phyloP scores from a whole-genome alignment of 2,113 vertebrate genomes.

The Bos javanicus region DNA sequence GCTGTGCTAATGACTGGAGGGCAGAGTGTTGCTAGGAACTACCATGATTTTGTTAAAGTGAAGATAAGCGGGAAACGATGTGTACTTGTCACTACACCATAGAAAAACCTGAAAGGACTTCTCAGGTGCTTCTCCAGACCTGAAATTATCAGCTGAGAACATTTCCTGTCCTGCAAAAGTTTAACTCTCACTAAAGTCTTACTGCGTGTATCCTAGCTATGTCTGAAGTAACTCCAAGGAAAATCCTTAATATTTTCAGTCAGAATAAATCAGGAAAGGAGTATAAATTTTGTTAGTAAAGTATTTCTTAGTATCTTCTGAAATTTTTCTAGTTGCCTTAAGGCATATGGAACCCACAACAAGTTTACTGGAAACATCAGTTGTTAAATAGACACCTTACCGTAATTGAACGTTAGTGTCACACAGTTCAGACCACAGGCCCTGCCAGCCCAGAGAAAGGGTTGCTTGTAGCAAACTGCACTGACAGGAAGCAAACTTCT shows the following conservation, averaged over 20 bases:
- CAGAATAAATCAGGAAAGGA: not conserved
- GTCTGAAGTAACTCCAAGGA: not conserved
- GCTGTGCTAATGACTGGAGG: not conserved
- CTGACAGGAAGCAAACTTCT: constrained; percentile 82
- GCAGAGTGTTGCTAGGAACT: not conserved
- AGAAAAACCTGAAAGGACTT: not conserved
- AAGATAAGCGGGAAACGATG: not conserved
- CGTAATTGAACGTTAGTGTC: constrained; percentile 78
- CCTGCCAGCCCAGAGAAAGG: constrained; percentile 66
- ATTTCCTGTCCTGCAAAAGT: not conserved
- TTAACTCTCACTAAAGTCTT: not conserved
- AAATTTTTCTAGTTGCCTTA: constrained; percentile 63
- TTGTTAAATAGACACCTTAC: constrained; percentile 81
- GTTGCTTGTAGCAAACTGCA: constrained; percentile 64
- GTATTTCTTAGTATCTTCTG: constrained; percentile 48
- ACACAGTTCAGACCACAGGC: constrained; percentile 84
- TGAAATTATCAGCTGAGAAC: not conserved
- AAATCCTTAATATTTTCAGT: not conserved
- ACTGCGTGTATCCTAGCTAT: too few relatives aligned
- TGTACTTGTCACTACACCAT: not conserved
- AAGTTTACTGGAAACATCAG: constrained; percentile 84
- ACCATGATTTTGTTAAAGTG: not conserved
- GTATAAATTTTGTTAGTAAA: not conserved
- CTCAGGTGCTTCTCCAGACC: not conserved
- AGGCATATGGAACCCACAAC: constrained; percentile 75